Base-by-base conservation (phyloP, 2,888 invertebrate genomes). In the Synanthedon andrenaeformis region DNA sequence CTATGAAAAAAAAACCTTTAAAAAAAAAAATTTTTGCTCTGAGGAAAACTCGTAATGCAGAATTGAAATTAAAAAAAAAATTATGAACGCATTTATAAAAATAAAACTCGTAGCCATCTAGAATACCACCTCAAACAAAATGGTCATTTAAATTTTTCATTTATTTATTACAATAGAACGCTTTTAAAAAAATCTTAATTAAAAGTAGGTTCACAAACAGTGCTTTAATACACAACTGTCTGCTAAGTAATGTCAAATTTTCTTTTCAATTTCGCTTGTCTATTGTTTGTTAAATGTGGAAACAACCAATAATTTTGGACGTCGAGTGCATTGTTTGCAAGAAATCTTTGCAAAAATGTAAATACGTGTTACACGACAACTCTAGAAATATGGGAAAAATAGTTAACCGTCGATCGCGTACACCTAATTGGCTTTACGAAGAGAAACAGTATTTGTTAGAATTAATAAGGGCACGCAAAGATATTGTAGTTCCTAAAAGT, bases 291-390 rank as follows among this genome's bases (percentile, higher is more conserved):
- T 75, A 78, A 81, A 85, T 85, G 84, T 84, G 78, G 83, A 76
- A 80, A 65, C 35, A 35, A 10, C 73, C 81, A 58, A 79, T 86
- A 72, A 78, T 83, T 72, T 79, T 86, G 67, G 81, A 85, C 78
- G 79, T 87, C 61, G 84, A 85, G 80, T 86, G 85, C 75, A 84
- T 85, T 70, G 79, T 82, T 83, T 86, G 84, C 75, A 82, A 83
- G 66, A 85, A 85, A 85, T 79, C 82, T 73, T 84, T 86, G 82
- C 82, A 83, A 70, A 84, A 84, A 74, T 80, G 85, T 58, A 77
- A 77, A 54, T 79, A 84, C 73, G 66, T 77, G 60, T 77, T 78
- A 42, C 63, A 60, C 53, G 67, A 74, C 55, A 63, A 62, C 49
- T 66, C 69, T 51, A 63, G 62, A 45, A 78, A 76, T 58, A 85